Evolutionary conservation across 2,113 vertebrate genomes (phyloP), one percentile per base, ranked within the genome.

Genomic region (Mus pahari): DNA sequence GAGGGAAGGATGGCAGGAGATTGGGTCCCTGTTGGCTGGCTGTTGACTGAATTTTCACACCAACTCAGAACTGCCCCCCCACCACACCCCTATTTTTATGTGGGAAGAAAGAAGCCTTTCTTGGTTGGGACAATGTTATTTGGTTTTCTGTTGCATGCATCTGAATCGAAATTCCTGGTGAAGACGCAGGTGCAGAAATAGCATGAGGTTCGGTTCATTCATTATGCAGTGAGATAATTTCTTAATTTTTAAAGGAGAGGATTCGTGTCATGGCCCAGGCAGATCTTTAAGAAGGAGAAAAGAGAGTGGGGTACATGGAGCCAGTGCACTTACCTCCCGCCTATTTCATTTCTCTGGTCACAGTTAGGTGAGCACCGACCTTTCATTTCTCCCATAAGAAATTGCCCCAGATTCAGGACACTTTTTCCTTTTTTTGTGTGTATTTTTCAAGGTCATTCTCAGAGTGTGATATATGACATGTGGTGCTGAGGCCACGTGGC

Each of bases 371-470:
- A 95, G 71, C 78, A 84, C 22, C 4, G 70, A 94, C 84, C 94
- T 93, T 96, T 97, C 74, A 62, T 95, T 96, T 91, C 94, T 95
- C 94, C 92, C n/a, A 19, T 77, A 75, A 96, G 78, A 90, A 97
- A 93, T 75, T 94, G 82, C 86, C 33, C 48, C 79, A n/a, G 84
- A 95, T 36, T 79, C 73, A 39, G 64, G 70, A 16, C n/a, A 39
- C 55, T 50, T 83, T 36, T n/a, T 62, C n/a, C 45, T 24, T 45
- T 28, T 45, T 64, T 84, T 90, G n/a, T n/a, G n/a, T 75, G 13
- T 93, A 12, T 91, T 96, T 97, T 42, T 92, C 78, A 94, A 92
- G 92, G 95, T 92, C 92, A 50, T 31, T 95, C 96, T 96, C 88
- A 81, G 33, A 68, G 50, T 48, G 36, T 95, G 92, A 92, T 87